Base-by-base conservation (phyloP, 2,888 invertebrate species). In the Sinodicranocentrus sp. region DNA sequence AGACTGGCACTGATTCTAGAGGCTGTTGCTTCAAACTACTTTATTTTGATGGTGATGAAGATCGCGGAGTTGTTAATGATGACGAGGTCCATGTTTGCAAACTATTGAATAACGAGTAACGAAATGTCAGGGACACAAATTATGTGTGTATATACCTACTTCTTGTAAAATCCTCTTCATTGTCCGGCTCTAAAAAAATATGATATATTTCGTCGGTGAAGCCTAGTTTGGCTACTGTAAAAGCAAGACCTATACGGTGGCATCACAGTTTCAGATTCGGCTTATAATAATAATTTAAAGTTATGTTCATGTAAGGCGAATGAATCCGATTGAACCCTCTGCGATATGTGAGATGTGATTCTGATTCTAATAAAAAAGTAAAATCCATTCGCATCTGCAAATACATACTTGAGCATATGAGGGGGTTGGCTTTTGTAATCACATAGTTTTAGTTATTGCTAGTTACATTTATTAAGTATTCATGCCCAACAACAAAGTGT, bases 121-220 rank as follows among this genome's bases (percentile, higher is more conserved):
- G 21, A 75, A 67, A 54, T 76, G 65, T 76, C 76, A 76, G 76
- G 76, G 76, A 48, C 76, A 67, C 63, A 76, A 39, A 26, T 43
- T 67, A 8, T 63, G 23, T 73, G 17, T 17, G 17, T 28, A 1
- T 5, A 25, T 59, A 10, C 15, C 48, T 48, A 5, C 48, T 48
- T n/a, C 17, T 5, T 15, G 3, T 33, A 33, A 33, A 33, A 10
- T 17, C 15, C 8, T 5, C 2, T 48, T 48, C 48, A 48, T 48
- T 48, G n/a, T 48, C 8, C 5, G 8, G 48, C 48, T n/a, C 8
- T 39, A 39, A 39, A 39, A 39, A 48, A 48, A 33, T 33, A 33
- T 33, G 33, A 33, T 33, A 10, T 33, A 33, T 33, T 13, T 15
- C 15, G 8, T 33, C n/a, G 48, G n/a, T 10, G n/a, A 44, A 44